Conservation (phyloP, 2,888 invertebrate genomes). For the Nudaria mundana region DNA sequence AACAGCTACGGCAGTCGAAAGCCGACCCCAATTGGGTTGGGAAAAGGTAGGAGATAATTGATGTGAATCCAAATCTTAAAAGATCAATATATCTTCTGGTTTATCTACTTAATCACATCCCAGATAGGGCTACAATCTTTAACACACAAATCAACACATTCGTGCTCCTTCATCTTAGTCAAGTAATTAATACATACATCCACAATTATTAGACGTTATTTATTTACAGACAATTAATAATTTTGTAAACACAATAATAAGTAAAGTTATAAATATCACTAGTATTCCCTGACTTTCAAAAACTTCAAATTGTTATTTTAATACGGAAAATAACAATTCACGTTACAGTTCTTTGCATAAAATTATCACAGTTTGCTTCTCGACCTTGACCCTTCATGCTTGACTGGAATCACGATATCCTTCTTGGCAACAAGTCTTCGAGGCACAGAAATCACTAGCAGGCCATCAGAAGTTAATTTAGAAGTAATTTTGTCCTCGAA, state of each 20-base stretch:
- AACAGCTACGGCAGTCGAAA: too few relatives aligned
- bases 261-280: conserved; percentile 7
- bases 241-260: too few relatives aligned
- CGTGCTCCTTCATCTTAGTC: too few relatives aligned
- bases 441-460: conserved; percentile 49
- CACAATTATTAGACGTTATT: too few relatives aligned
- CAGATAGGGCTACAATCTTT: too few relatives aligned
- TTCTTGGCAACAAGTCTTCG: conserved; percentile 38
- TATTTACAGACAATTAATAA: conserved; percentile 5
- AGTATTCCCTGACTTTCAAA: conserved; percentile 1
- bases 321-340: not conserved
- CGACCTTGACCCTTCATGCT: conserved; percentile 37
- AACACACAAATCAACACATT: too few relatives aligned
- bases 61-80: not conserved
- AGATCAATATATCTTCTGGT: not conserved
- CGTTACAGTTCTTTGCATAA: not conserved
- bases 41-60: not conserved
- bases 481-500: conserved; percentile 47
- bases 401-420: conserved; percentile 58
- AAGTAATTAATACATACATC: too few relatives aligned
- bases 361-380: conserved; percentile 49
- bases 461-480: conserved; percentile 49
- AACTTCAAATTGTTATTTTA: conserved; percentile 1
- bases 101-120: not conserved
- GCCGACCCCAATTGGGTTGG: too few relatives aligned